phyloP scores from a whole-genome alignment of 1,140 invertebrate species.

The Pachypsylla venusta region DNA sequence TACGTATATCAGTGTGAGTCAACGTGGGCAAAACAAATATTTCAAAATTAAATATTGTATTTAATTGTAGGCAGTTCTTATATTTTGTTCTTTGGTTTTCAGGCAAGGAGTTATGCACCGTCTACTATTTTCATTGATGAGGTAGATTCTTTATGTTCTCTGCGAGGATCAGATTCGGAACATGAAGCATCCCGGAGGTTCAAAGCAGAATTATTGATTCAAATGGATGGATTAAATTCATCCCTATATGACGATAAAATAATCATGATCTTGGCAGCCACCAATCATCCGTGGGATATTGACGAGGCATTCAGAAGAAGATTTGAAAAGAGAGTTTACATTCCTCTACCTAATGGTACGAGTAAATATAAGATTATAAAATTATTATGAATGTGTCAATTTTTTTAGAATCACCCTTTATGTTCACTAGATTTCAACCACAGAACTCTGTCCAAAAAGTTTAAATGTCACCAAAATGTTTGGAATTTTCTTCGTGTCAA shows the following conservation, averaged over 20 bases:
- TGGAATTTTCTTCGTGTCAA: no score
- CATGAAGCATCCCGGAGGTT: slow-evolving; percentile 54
- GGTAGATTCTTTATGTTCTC: slow-evolving; percentile 51
- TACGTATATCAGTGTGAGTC: no score
- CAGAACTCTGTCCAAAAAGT: no score
- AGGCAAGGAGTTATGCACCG: slow-evolving; percentile 53
- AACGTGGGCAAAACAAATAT: no score
- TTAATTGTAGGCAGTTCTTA: not conserved
- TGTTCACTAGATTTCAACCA: not conserved
- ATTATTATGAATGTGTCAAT: not conserved
- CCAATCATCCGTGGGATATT: slow-evolving; percentile 60
- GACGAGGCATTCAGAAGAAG: slow-evolving; percentile 52
- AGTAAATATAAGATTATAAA: slow-evolving; percentile 3
- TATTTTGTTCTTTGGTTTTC: slow-evolving; percentile 2
- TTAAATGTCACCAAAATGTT: no score
- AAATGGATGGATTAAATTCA: slow-evolving; percentile 48
- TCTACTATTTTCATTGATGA: slow-evolving; percentile 61
- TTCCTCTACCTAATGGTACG: slow-evolving; percentile 46
- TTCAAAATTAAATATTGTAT: not conserved
- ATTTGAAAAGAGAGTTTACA: slow-evolving; percentile 57
- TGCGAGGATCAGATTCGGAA: slow-evolving; percentile 45
- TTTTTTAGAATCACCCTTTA: slow-evolving; percentile 1
- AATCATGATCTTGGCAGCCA: slow-evolving; percentile 53
- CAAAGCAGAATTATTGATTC: slow-evolving; percentile 54
- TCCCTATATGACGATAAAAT: slow-evolving; percentile 34